Base-by-base conservation (phyloP, 1,140 invertebrate genomes). In the Mactra quadrangularis region DNA sequence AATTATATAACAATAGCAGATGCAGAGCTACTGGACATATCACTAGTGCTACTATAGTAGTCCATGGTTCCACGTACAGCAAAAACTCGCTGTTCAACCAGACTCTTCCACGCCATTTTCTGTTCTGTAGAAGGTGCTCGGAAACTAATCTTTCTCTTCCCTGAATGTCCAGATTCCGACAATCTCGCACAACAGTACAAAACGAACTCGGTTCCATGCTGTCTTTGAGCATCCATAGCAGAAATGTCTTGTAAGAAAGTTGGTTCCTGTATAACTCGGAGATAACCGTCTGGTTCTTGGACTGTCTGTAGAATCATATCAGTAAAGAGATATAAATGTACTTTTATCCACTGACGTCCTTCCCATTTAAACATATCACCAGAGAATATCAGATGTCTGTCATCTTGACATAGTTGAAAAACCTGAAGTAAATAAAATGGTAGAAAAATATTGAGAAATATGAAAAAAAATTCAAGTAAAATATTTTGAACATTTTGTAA, bases 171-270 rank as follows among this genome's bases (percentile, higher is more conserved):
- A 25, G 75, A 83, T 41, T 76, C n/a, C 3, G 33, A 57, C 70
- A 38, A 62, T 31, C 55, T 78, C 19, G 75, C 50, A 50, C 33
- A 71, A 4, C 22, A 84, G 75, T 90, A 87, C 0, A 91, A 60
- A 52, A 90, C 84, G 64, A 91, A 87, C 60, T 91, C 90, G 31
- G 89, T 90, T n/a, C 85, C 74, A 75, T 91, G 89, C 60, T 88
- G 85, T 60, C 87, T 82, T 71, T 89, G 85, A 17, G 83, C 70
- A 50, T 91, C 89, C 29, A 91, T 85, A 22, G 85, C 86, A 66
- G 66, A 77, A 3, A 91, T 77, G 52, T 90, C 85, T 19, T 76
- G 55, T 0, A 91, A 81, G 31, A 76, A 66, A 3, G 88, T 62
- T 15, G 90, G 89, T 45, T 87, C 84, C 27, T 85, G 71, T 0